Evolutionary conservation across 2,888 invertebrate species (phyloP).

Genomic region (Oscheius sp.): DNA sequence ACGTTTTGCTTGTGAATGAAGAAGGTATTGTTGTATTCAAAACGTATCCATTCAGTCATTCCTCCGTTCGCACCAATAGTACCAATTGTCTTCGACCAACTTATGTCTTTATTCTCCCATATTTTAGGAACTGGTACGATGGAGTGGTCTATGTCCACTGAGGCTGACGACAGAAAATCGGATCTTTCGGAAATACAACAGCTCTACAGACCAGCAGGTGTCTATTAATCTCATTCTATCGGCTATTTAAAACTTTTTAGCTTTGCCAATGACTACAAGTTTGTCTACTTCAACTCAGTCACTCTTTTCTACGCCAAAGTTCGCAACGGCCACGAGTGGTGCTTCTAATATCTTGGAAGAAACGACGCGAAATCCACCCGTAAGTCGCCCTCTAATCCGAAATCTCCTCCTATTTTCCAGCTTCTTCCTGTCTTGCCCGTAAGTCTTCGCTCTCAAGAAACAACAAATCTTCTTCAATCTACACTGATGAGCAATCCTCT

Average conservation of each 20-base stretch:
- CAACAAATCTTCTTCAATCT: slow-evolving; percentile 10
- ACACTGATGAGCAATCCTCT: slow-evolving; percentile 24
- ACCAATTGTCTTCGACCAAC: slow-evolving; percentile 7
- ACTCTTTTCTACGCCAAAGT: slow-evolving; percentile 12
- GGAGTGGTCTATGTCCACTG: slow-evolving; percentile 9
- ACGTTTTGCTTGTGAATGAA: slow-evolving; percentile 13
- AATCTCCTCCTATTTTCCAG: neutral
- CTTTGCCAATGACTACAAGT: slow-evolving; percentile 19
- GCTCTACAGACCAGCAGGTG: slow-evolving; percentile 24
- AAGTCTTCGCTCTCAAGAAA: slow-evolving; percentile 7
- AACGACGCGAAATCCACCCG: neutral
- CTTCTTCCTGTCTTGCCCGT: neutral
- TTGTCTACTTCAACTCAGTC: slow-evolving; percentile 18
- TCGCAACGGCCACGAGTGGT: slow-evolving; percentile 14
- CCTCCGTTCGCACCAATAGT: slow-evolving; percentile 17
- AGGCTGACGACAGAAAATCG: slow-evolving; percentile 14
- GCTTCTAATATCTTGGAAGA: neutral
- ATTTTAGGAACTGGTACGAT: slow-evolving; percentile 10
- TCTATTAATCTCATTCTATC: neutral
- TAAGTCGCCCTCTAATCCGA: neutral
- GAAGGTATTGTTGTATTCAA: slow-evolving; percentile 3
- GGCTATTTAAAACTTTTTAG: slow-evolving; percentile 14
- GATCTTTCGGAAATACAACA: slow-evolving; percentile 1
- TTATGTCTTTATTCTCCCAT: neutral
- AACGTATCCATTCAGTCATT: slow-evolving; percentile 16